Percentiles rank a stretch among this genome's conserved stretches.
phyloP scores from a whole-genome alignment of 2,888 invertebrate species.

The Palloptera scutellata region DNA sequence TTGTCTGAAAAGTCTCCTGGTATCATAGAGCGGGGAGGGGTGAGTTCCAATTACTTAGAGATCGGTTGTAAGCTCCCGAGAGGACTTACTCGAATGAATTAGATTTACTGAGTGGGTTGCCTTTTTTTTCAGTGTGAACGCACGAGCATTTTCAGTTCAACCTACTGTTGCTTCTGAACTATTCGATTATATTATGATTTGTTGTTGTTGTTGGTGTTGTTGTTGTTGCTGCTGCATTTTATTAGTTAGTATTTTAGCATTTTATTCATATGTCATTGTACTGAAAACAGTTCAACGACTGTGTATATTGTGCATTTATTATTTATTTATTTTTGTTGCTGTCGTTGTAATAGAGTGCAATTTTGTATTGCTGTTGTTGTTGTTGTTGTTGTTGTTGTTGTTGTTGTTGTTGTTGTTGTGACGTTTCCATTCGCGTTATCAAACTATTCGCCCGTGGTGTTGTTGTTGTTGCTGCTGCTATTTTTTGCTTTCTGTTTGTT shows the following conservation, averaged over 20 bases:
- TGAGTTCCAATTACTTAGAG: too few species aligned
- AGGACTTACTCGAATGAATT: too few species aligned
- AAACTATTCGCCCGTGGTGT: background rate
- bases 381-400: background rate
- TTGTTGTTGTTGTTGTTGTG: conserved; percentile 6
- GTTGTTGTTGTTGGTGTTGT: conserved; percentile 13
- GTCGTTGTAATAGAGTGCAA: background rate
- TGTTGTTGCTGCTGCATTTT: conserved; percentile 34
- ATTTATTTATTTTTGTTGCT: background rate
- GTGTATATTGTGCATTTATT: background rate
- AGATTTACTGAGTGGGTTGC: too few species aligned
- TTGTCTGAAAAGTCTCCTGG: too few species aligned
- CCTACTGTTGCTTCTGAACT: too few species aligned
- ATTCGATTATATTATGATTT: too few species aligned
- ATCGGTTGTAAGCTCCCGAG: too few species aligned
- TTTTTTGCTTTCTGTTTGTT: background rate
- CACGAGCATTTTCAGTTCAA: too few species aligned
- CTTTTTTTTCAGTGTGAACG: too few species aligned
- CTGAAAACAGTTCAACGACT: conserved; percentile 48
- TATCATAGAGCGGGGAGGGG: too few species aligned
- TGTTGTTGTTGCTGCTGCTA: background rate
- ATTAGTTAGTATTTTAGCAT: conserved; percentile 15
- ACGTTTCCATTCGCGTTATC: background rate
- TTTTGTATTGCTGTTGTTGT: conserved; percentile 1
- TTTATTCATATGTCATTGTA: conserved; percentile 42